phyloP scores from a whole-genome alignment of 2,113 vertebrate species.

The Bos javanicus region DNA sequence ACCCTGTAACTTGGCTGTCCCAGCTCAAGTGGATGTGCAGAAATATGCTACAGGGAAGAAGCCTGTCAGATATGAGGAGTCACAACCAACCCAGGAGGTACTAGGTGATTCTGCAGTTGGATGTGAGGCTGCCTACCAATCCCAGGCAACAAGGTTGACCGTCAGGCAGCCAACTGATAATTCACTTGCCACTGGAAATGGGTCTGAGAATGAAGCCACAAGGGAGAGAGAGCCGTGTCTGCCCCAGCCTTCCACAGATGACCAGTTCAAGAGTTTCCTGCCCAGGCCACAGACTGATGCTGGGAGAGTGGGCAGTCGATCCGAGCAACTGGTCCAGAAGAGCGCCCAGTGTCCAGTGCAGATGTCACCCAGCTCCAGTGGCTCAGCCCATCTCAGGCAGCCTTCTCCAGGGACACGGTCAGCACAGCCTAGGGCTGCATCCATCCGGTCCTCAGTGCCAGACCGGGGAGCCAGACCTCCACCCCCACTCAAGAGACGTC shows the following conservation, averaged over 20 bases:
- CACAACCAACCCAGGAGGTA: constrained; percentile 83
- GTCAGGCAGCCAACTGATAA: constrained; percentile 88
- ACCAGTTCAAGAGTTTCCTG: constrained; percentile 69
- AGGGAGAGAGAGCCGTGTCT: constrained; percentile 79
- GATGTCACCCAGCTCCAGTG: constrained; percentile 85
- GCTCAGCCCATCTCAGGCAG: constrained; percentile 78
- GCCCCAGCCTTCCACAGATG: constrained; percentile 55
- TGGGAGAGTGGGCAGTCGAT: constrained; percentile 84
- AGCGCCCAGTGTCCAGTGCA: constrained; percentile 87
- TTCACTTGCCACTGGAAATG: constrained; percentile 88
- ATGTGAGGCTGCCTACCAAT: constrained; percentile 85
- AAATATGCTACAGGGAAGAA: constrained; percentile 89
- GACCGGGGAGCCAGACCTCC: constrained; percentile 87
- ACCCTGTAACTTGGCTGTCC: constrained; percentile 86
- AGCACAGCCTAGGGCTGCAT: constrained; percentile 84
- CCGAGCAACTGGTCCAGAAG: constrained; percentile 86
- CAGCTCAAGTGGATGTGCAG: constrained; percentile 92
- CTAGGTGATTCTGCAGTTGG: constrained; percentile 88
- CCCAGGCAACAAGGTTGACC: constrained; percentile 85
- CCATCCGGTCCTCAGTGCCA: constrained; percentile 84
- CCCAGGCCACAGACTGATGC: constrained; percentile 89
- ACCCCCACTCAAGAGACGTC: constrained; percentile 87
- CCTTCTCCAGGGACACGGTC: constrained; percentile 85
- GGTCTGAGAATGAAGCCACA: constrained; percentile 78
- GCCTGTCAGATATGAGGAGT: constrained; percentile 83